Percentiles rank a stretch among this genome's conserved stretches.
These are phyloP conservation scores for Cottus gobio DNA, from an alignment of 2,113 vertebrate species.

Conservation along the genomic window DNA sequence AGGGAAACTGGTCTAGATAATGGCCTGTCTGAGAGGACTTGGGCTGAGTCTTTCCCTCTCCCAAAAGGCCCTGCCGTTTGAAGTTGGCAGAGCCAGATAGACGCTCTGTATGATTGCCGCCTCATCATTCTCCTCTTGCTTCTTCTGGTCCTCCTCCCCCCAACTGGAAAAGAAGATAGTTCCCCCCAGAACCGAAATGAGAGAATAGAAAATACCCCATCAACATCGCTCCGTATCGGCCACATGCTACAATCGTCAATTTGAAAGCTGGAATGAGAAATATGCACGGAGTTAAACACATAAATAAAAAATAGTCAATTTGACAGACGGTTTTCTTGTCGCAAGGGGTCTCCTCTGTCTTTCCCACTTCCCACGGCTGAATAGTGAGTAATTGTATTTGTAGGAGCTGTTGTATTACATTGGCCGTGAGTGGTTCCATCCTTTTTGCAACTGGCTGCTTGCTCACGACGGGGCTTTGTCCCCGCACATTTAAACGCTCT, in stretches of 20 bases:
- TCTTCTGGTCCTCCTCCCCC: constrained; percentile 1
- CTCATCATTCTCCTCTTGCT: constrained; percentile 48
- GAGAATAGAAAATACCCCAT: constrained; percentile 40
- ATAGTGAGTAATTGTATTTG: constrained; percentile 51
- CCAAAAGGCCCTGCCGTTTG: constrained; percentile 61
- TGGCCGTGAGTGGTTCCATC: constrained; percentile 43
- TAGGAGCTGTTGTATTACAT: constrained; percentile 43
- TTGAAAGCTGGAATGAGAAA: constrained; percentile 49
- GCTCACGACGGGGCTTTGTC: constrained; percentile 23
- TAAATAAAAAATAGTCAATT: constrained; percentile 46
- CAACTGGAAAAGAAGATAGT: constrained; percentile 20
- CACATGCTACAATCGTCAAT: constrained; percentile 48
- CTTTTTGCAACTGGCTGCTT: constrained; percentile 26
- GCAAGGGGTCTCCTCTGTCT: constrained; percentile 16
- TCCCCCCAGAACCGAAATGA: constrained; percentile 34
- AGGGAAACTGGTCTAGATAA: constrained; percentile 71
- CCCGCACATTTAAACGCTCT: constrained; percentile 43
- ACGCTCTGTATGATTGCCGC: constrained; percentile 51
- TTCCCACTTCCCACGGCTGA: constrained; percentile 29
- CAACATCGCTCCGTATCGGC: constrained; percentile 17
- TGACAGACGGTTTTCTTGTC: constrained; percentile 45
- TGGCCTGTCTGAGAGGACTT: constrained; percentile 68
- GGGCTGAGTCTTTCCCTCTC: constrained; percentile 63
- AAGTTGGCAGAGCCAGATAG: constrained; percentile 64
- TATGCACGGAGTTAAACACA: constrained; percentile 24